Base-by-base conservation (phyloP, 2,888 invertebrate species). In the Hydriomena furcata region DNA sequence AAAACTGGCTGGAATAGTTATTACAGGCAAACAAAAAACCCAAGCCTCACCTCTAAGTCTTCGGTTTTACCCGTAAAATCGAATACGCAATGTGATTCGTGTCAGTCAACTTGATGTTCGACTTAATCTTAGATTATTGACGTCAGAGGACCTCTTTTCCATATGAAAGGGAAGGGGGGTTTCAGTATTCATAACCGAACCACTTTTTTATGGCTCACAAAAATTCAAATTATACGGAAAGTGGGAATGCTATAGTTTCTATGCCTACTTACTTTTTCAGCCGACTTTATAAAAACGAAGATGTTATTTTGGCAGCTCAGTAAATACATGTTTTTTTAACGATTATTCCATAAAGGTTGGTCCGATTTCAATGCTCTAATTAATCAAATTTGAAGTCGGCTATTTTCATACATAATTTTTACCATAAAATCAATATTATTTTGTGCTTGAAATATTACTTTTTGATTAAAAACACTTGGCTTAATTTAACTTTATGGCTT, bases 1-100 rank as follows among this genome's bases (percentile, higher is more conserved):
- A 70, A 75, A 75, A 77, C 70, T 76, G 67, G 66, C 61, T 68
- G 61, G 63, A 64, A 68, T 68, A 67, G 61, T 64, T 66, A 71
- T 69, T 73, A 68, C 38, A 51, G 27, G 52, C 48, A 51, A 46
- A 52, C 51, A 55, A 48, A 58, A 58, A 52, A 52, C 8, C 32
- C 42, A 38, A 13, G 24, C 32, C 45, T 54, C 38, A 42, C 48
- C 47, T 30, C 32, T 12, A 31, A 28, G 44, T 37, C 35, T 48
- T 52, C 36, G 37, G 27, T 46, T 49, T 49, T 37, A 35, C 45
- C 50, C 48, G 35, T 60, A 42, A 20, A 41, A 40, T 55, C 42
- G 42, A 41, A 42, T 51, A 40, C 41, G 35, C 40, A 44, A 31
- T 55, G 37, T 36, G 49, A 55, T 55, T 55, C 52, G 42, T 60